These are phyloP conservation scores for Caradrina kadenii DNA, from an alignment of 2,888 invertebrate genomes.

Conservation along the genomic window DNA sequence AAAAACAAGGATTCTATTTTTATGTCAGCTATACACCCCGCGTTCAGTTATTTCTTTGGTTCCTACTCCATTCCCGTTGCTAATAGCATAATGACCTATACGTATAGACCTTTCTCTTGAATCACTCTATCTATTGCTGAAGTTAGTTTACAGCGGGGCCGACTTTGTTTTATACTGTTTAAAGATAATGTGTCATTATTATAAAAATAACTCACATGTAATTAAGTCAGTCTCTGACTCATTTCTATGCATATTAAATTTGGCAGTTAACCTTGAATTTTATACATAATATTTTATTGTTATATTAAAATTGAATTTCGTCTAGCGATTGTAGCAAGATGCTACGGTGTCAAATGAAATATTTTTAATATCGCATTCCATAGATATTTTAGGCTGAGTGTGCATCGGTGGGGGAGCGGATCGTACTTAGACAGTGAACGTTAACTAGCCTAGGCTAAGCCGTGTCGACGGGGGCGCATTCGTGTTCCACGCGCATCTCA, in stretches of 20 bases:
- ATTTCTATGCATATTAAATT: conserved; percentile 36
- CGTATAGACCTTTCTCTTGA: too few relatives aligned
- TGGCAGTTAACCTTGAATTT: conserved; percentile 44
- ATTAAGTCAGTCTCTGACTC: conserved; percentile 31
- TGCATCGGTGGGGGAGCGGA: not conserved
- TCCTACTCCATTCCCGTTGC: too few relatives aligned
- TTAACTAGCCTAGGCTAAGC: not conserved
- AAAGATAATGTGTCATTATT: conserved; percentile 7
- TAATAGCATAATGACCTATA: too few relatives aligned
- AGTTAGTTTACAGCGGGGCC: too few relatives aligned
- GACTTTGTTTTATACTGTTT: too few relatives aligned
- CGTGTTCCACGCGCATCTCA: too few relatives aligned
- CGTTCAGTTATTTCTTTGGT: too few relatives aligned
- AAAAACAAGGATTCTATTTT: conserved; percentile 12
- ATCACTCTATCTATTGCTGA: too few relatives aligned
- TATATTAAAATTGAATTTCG: conserved; percentile 15
- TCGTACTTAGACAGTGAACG: too few relatives aligned
- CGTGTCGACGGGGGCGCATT: too few relatives aligned
- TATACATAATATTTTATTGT: not conserved
- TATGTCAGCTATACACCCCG: too few relatives aligned
- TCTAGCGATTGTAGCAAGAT: conserved; percentile 3
- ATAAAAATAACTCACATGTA: conserved; percentile 29
- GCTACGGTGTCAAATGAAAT: conserved; percentile 9
- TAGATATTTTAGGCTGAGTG: not conserved
- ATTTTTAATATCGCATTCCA: not conserved